These are phyloP conservation scores for Dermatemys mawii DNA, from an alignment of 2,113 vertebrate species.

Conservation along the genomic window DNA sequence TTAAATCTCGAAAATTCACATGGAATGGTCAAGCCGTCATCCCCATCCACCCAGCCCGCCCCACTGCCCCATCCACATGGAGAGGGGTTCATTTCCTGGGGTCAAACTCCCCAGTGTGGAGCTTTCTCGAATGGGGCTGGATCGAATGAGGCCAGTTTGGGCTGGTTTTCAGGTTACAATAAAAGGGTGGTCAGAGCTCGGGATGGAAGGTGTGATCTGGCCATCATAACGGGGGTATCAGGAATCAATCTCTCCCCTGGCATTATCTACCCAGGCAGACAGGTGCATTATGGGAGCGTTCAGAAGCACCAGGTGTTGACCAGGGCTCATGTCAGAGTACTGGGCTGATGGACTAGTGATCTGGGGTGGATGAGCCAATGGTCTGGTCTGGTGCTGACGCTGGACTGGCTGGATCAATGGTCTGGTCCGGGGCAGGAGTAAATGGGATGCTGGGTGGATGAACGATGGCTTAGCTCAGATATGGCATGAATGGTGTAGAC, in stretches of 20 bases:
- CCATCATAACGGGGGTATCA: background rate
- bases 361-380: too few relatives aligned
- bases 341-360: background rate
- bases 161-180: background rate
- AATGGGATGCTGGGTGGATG: too few relatives aligned
- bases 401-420: too few relatives aligned
- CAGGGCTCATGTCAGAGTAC: background rate
- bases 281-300: background rate
- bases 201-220: background rate
- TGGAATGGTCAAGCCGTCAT: background rate
- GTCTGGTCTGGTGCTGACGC: too few relatives aligned
- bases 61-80: background rate
- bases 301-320: background rate
- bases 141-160: background rate
- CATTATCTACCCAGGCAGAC: background rate
- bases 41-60: too few relatives aligned
- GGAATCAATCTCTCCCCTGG: background rate
- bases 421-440: too few relatives aligned
- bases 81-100: background rate
- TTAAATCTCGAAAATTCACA: background rate
- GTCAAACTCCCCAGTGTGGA: background rate
- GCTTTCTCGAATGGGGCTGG: background rate
- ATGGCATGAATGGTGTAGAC: too few relatives aligned
- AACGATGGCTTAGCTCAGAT: too few relatives aligned
- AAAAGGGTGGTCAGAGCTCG: background rate